phyloP scores from a whole-genome alignment of 2,113 vertebrate genomes.

The Phyllostomus discolor region DNA sequence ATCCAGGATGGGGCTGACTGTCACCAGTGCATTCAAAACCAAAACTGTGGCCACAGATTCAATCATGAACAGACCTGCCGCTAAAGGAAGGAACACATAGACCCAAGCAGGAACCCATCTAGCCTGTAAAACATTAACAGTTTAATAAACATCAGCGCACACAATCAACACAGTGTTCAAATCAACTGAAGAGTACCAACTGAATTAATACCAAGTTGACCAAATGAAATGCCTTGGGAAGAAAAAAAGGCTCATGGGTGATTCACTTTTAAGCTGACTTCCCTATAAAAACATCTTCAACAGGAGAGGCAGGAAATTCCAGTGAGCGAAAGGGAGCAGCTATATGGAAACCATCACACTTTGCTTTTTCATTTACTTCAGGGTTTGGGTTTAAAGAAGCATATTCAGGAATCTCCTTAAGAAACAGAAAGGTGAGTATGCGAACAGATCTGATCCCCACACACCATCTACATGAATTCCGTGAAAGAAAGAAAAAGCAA shows the following conservation, averaged over 20 bases:
- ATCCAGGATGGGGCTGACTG: neutral
- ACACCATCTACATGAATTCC: neutral
- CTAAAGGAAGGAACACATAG: neutral
- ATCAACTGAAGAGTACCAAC: conserved; percentile 58
- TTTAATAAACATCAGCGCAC: conserved; percentile 80
- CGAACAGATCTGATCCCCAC: neutral
- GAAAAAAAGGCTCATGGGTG: conserved; percentile 46
- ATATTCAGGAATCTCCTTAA: conserved; percentile 34
- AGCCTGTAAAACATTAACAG: conserved; percentile 85
- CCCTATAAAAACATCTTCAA: conserved; percentile 74
- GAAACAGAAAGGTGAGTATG: neutral
- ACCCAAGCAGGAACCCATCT: conserved; percentile 45
- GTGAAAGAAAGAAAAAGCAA: neutral
- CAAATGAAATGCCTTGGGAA: conserved; percentile 58
- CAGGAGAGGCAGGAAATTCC: conserved; percentile 74
- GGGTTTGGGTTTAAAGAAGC: conserved; percentile 36
- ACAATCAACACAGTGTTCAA: conserved; percentile 65
- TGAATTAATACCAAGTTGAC: conserved; percentile 68
- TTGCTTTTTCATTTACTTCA: conserved; percentile 16
- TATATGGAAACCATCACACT: conserved; percentile 61
- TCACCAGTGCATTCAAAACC: neutral
- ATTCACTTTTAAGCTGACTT: conserved; percentile 72
- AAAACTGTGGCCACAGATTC: conserved; percentile 39
- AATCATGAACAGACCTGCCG: conserved; percentile 49
- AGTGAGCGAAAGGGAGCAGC: conserved; percentile 59